Base-by-base conservation (phyloP, 2,113 vertebrate species). In the Pheucticus melanocephalus region DNA sequence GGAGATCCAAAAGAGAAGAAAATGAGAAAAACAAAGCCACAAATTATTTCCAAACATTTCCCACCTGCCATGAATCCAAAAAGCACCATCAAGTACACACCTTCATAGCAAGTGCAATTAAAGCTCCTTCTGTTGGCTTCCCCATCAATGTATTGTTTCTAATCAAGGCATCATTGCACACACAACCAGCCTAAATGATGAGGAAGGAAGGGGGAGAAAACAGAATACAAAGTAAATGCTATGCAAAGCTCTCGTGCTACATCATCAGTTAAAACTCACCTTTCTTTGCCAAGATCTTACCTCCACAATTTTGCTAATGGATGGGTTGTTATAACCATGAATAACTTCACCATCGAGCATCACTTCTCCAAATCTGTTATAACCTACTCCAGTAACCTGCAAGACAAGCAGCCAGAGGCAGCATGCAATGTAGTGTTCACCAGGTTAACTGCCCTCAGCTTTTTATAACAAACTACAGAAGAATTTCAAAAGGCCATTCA, bases 91-190 rank as follows among this genome's bases (percentile, higher is more conserved):
- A 92, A 69, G 21, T 21, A 97, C 97, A 7, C 96, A 99, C 99
- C 99, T 99, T 99, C 99, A 99, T 99, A 57, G 99, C 99, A 64
- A 99, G 98, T 12, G 99, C 99, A 39, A 99, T 98, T 91, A 99
- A 98, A 54, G 99, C 99, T 16, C 99, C 99, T 96, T 99, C 99
- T 1, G 99, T 99, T 44, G 99, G 99, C 48, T 98, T 99, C 31
- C 99, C 99, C 98, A 99, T 99, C 72, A 99, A 95, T 0, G 97
- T 98, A 76, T 98, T 98, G 95, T 98, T 99, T 96, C 98, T 98
- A 97, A 99, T 99, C 92, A 99, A 71, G 11, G 99, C 99, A 98
- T 99, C 99, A 71, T 99, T 99, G 91, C 99, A 99, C 86, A 99
- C 98, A 93, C 99, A 99, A 47, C 99, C 99, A 1, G 98, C 99